phyloP scores from a whole-genome alignment of 2,113 vertebrate genomes.

The Gadus chalcogrammus region DNA sequence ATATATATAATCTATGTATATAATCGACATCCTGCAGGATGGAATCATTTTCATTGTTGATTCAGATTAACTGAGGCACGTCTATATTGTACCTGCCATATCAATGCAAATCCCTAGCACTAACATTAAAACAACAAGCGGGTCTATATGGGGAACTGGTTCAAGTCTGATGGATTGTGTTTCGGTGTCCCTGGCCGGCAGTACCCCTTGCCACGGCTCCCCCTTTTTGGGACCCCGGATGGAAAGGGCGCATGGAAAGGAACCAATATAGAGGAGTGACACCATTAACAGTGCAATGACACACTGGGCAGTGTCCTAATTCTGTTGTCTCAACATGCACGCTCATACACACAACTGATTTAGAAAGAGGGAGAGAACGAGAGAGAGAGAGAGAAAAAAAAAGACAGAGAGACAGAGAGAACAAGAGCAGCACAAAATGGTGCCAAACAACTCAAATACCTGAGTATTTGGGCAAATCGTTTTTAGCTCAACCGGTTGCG shows the following conservation, averaged over 20 bases:
- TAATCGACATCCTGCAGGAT: too few species aligned
- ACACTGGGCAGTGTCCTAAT: slow-evolving; percentile 40
- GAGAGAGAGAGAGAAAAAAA: not conserved
- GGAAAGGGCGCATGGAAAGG: not conserved
- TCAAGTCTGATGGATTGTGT: slow-evolving; percentile 15
- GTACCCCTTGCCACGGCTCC: slow-evolving; percentile 40
- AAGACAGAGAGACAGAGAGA: not conserved
- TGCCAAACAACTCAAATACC: slow-evolving; percentile 27
- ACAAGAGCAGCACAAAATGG: slow-evolving; percentile 4
- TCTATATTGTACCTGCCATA: not conserved
- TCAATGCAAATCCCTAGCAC: not conserved
- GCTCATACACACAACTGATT: slow-evolving; percentile 23
- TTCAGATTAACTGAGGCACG: not conserved
- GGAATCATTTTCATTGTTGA: not conserved
- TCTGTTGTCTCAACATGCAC: slow-evolving; percentile 26
- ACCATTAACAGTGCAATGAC: slow-evolving; percentile 30
- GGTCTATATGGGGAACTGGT: not conserved
- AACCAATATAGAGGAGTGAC: slow-evolving; percentile 45
- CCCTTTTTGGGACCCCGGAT: slow-evolving; percentile 11
- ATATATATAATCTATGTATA: not conserved
- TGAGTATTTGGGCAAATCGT: slow-evolving; percentile 3
- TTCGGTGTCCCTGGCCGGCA: slow-evolving; percentile 15
- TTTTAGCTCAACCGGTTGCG: slow-evolving; percentile 39
- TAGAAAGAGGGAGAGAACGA: slow-evolving; percentile 6
- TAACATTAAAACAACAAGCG: slow-evolving; percentile 3